These are phyloP conservation scores for Megalopta genalis DNA, from an alignment of 1,140 invertebrate species.

Conservation along the genomic window DNA sequence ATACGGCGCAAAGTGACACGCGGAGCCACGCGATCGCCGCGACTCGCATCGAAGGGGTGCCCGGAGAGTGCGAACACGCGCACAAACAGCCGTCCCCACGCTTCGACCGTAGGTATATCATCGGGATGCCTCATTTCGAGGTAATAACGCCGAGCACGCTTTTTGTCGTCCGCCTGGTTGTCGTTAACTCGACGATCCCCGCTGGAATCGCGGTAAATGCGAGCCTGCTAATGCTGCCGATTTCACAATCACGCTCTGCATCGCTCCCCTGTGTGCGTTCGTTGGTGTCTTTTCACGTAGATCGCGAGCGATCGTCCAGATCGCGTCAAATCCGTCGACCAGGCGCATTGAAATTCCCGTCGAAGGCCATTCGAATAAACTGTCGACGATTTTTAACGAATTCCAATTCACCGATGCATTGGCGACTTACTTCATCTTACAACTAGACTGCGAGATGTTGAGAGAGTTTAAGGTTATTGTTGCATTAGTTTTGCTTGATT, in stretches of 20 bases:
- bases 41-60: slow-evolving; percentile 4
- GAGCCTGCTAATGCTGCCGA: neutral
- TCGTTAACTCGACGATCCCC: slow-evolving; percentile 34
- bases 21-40: slow-evolving; percentile 32
- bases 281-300: no score
- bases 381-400: no score
- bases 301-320: no score
- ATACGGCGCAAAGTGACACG: slow-evolving; percentile 49
- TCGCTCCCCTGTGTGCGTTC: no score
- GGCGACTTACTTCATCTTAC: no score
- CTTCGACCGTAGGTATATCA: slow-evolving; percentile 19
- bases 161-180: slow-evolving; percentile 28
- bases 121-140: slow-evolving; percentile 36
- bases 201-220: neutral
- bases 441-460: no score
- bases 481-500: no score
- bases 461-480: no score
- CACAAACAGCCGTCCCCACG: slow-evolving; percentile 3
- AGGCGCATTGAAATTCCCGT: no score
- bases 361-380: no score
- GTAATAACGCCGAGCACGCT: slow-evolving; percentile 6
- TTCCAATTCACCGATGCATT: no score
- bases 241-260: neutral
- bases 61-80: neutral
- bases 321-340: no score